Percentiles rank a stretch among this genome's conserved stretches.
Evolutionary conservation across 2,888 invertebrate species (phyloP).

Genomic region (Sminthurinus aureus): DNA sequence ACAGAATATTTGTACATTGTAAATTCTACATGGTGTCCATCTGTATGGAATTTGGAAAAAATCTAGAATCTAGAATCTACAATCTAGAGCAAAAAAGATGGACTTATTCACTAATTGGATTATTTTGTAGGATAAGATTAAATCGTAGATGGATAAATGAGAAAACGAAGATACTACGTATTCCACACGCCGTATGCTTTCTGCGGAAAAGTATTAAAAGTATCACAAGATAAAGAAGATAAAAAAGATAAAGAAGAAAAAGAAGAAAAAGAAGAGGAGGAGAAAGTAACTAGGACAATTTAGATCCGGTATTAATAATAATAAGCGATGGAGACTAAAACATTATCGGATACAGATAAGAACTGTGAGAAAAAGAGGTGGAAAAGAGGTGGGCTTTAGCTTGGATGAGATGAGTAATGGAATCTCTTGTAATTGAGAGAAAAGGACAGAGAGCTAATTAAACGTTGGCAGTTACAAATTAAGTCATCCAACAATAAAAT

Average conservation of each 20-base stretch:
- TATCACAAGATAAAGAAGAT: too few species aligned
- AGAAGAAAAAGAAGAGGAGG: background rate
- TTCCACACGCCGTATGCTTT: background rate
- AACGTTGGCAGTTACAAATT: constrained; percentile 33
- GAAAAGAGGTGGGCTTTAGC: background rate
- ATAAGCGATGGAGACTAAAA: background rate
- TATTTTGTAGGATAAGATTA: background rate
- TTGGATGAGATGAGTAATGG: background rate
- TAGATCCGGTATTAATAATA: background rate
- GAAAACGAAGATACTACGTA: background rate
- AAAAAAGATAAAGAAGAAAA: background rate
- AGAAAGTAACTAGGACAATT: background rate
- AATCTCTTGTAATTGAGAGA: constrained; percentile 8
- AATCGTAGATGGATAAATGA: background rate
- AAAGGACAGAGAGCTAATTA: constrained; percentile 3
- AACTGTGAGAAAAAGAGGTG: background rate
- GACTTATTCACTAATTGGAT: background rate
- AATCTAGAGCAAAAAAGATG: background rate
- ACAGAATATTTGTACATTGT: too few species aligned
- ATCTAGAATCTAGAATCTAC: too few species aligned
- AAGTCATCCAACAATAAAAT: constrained; percentile 2
- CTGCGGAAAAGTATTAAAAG: background rate
- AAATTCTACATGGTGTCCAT: too few species aligned
- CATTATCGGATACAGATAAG: too few species aligned
- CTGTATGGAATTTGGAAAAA: too few species aligned